Base-by-base conservation (phyloP, 2,797 vertebrate species). In the Fringilla coelebs region DNA sequence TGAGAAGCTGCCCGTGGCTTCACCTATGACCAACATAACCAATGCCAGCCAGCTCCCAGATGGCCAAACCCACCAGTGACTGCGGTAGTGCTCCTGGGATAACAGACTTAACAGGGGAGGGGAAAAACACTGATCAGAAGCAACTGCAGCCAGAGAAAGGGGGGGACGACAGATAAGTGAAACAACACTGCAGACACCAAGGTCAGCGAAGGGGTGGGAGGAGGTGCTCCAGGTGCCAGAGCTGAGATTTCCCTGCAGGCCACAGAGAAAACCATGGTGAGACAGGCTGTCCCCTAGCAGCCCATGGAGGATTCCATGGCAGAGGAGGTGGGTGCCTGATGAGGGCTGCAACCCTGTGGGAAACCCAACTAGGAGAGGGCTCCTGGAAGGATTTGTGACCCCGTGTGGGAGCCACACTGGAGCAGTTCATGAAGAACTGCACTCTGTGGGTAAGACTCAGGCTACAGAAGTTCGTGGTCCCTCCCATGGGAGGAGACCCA, bases 291-390 rank as follows among this genome's bases (percentile, higher is more conserved):
- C 31, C 46, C 49, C 25, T 12, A 26, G 40, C 49, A 77, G 26
- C 10, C n/a, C 1, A 0, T 15, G 75, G 16, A 63, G 45, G 16
- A 70, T 12, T 43, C 18, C 45, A 65, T 0, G 0, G 52, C 45
- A 66, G 8, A 18, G 66, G 32, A 78, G 34, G 7, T 13, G 19
- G 40, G n/a, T 54, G 34, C 19, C 34, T 41, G 40, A 72, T 41
- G 22, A 54, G 31, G 31, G 34, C 26, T 78, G 34, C n/a, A 51
- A 54, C 16, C 28, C 72, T 38, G 14, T 21, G 45, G 34, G 34
- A 81, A 77, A 28, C 40, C 49, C 9, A 9, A 0, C 0, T 11
- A 38, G 55, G 21, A 77, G 13, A 10, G 31, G 28, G 43, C 17
- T 76, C 63, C 70, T 52, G 22, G 31, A 22, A 66, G 52, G 31